Base-by-base conservation (phyloP, 2,797 vertebrate species). In the Lagothrix lagotricha region DNA sequence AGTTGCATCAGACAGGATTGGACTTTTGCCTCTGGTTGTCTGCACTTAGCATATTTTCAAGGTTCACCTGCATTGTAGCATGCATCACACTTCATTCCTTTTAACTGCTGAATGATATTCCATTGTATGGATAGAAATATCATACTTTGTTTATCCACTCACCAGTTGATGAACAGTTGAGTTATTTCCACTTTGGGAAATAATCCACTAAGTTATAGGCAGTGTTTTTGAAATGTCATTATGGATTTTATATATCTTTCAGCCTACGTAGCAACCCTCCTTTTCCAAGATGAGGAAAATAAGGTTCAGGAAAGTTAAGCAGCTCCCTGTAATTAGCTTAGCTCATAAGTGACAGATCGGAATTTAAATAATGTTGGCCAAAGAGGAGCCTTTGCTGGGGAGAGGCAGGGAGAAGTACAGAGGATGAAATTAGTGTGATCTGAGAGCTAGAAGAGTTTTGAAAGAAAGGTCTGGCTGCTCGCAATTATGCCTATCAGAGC, bases 51-150 rank as follows among this genome's bases (percentile, higher is more conserved):
- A 22, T 26, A 12, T 46, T 50, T 24, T 76, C 24, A 26, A 76
- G 30, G 30, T 36, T 39, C 58, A 52, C 33, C 24, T 41, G 7
- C 48, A 17, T 9, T 79, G 6, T 9, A 54, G 50, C 14, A n/a
- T 6, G 19, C 4, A 24, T 50, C 50, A 30, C 33, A 8, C 14
- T 81, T 39, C 33, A 33, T 58, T 72, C 92, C 8, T 22, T 46
- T 48, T 39, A 48, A 77, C 54, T 48, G 12, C 46, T 92, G 46
- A 67, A 81, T 41, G 24, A 22, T 8, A 61, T 28, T 50, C 28
- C 3, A 24, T n/a, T 46, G 24, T n/a, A 7, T 0, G 10, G 39
- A 36, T 10, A 10, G 33, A 36, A 2, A 30, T 19, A 6, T 7
- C 39, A 11, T 3, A 61, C 33, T 67, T 50, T 20, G 10, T 46